A percentile compares a stretch with the other conserved stretches of the same genome.
These are phyloP conservation scores for Epistrophella euchroma DNA, from an alignment of 2,888 invertebrate genomes.

Conservation along the genomic window DNA sequence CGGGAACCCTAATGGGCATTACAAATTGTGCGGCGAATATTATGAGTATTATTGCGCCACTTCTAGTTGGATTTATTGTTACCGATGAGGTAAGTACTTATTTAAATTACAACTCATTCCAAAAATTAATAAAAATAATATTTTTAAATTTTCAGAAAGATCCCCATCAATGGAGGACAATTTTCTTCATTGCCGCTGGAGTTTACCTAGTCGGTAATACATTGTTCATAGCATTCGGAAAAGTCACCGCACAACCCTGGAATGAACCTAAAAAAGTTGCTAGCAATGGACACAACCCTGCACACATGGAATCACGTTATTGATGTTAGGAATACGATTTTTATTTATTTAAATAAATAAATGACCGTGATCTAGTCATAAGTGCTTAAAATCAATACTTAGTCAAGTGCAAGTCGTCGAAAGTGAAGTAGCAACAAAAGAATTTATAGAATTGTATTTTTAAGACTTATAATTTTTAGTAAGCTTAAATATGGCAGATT, in stretches of 20 bases:
- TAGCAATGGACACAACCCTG: conserved; percentile 22
- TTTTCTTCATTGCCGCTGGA: conserved; percentile 90
- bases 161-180: conserved; percentile 88
- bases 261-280: conserved; percentile 84
- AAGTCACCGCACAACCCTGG: conserved; percentile 89
- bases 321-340: conserved; percentile 28
- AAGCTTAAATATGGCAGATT: background rate
- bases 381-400: conserved; percentile 28
- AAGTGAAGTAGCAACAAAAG: conserved; percentile 19
- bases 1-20: conserved; percentile 92
- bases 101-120: conserved; percentile 75
- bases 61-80: conserved; percentile 89
- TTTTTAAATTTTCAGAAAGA: conserved; percentile 85
- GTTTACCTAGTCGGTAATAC: conserved; percentile 89
- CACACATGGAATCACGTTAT: conserved; percentile 66
- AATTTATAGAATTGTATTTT: conserved; percentile 14
- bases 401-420: background rate
- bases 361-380: conserved; percentile 72
- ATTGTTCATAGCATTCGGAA: conserved; percentile 88
- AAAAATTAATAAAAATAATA: background rate
- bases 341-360: conserved; percentile 22
- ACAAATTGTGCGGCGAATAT: conserved; percentile 91
- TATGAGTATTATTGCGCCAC: conserved; percentile 91
- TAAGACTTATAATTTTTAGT: background rate
- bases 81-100: conserved; percentile 86